A percentile compares a stretch with the other conserved stretches of the same genome.
phyloP scores from a whole-genome alignment of 2,888 invertebrate genomes.

The Hecatera dysodea region DNA sequence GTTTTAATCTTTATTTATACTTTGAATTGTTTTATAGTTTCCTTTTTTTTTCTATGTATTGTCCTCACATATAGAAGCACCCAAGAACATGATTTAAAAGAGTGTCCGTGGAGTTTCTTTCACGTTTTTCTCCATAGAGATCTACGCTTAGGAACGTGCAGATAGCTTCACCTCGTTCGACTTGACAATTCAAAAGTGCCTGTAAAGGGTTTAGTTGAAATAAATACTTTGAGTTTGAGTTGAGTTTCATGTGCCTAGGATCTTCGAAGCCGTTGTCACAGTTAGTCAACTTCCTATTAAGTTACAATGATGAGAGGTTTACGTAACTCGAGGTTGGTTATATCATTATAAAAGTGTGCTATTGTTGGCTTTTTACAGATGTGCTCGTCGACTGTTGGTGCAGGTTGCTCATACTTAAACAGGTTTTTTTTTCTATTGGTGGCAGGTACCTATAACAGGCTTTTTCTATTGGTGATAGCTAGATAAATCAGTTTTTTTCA shows the following conservation, averaged over 20 bases:
- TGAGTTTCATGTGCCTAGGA: constrained; percentile 2
- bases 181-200: no score
- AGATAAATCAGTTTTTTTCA: constrained; percentile 34
- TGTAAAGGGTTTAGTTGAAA: no score
- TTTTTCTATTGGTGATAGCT: constrained; percentile 26
- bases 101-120: no score
- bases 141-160: no score
- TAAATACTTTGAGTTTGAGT: no score
- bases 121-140: no score
- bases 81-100: no score
- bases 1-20: no score
- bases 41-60: no score
- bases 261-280: constrained; percentile 33
- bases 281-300: constrained; percentile 52
- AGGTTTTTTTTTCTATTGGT: constrained; percentile 16
- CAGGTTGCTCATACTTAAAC: constrained; percentile 33
- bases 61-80: no score
- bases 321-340: constrained; percentile 57
- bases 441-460: constrained; percentile 23
- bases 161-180: no score
- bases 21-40: no score
- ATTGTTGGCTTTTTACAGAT: constrained; percentile 46
- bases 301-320: constrained; percentile 61
- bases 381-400: constrained; percentile 29
- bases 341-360: constrained; percentile 54